Evolutionary conservation across 2,888 invertebrate genomes (phyloP).

Genomic region (Theodoxus fluviatilis): DNA sequence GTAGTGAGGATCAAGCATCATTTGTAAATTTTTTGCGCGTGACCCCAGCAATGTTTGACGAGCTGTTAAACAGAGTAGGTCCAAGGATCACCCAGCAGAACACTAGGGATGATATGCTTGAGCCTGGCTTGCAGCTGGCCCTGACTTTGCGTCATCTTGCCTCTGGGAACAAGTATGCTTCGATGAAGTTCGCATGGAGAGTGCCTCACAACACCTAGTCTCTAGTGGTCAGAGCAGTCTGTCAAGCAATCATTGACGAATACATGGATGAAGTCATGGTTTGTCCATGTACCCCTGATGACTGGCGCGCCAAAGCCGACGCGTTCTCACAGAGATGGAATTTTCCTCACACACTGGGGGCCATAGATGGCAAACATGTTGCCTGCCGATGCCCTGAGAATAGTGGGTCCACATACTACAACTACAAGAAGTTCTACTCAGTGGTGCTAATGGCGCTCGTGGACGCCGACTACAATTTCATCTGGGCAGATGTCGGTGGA

Average conservation of each 20-base stretch:
- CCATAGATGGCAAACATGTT: slow-evolving; percentile 31
- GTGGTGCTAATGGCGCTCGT: slow-evolving; percentile 29
- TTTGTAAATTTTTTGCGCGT: slow-evolving; percentile 40
- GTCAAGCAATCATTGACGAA: slow-evolving; percentile 32
- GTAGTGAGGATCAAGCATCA: slow-evolving; percentile 34
- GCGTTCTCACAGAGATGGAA: slow-evolving; percentile 24
- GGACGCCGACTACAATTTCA: slow-evolving; percentile 36
- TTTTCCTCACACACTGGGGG: slow-evolving; percentile 26
- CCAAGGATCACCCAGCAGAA: slow-evolving; percentile 32
- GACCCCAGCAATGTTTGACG: slow-evolving; percentile 39
- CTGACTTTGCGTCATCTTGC: slow-evolving; percentile 35
- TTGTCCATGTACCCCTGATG: slow-evolving; percentile 29
- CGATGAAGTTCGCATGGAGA: slow-evolving; percentile 34
- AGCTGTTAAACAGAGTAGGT: too few species aligned
- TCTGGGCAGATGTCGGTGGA: slow-evolving; percentile 35
- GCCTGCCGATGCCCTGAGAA: slow-evolving; percentile 24
- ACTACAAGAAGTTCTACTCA: slow-evolving; percentile 32
- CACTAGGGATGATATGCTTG: slow-evolving; percentile 28
- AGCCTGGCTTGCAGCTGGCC: slow-evolving; percentile 31
- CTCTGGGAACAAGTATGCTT: slow-evolving; percentile 34
- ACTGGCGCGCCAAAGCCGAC: slow-evolving; percentile 28
- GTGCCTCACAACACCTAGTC: slow-evolving; percentile 36
- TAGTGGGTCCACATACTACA: slow-evolving; percentile 28
- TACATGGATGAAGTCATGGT: slow-evolving; percentile 31
- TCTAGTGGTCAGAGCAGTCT: slow-evolving; percentile 35